Conservation (phyloP, 2,797 vertebrate species). For the Tapera naevia region DNA sequence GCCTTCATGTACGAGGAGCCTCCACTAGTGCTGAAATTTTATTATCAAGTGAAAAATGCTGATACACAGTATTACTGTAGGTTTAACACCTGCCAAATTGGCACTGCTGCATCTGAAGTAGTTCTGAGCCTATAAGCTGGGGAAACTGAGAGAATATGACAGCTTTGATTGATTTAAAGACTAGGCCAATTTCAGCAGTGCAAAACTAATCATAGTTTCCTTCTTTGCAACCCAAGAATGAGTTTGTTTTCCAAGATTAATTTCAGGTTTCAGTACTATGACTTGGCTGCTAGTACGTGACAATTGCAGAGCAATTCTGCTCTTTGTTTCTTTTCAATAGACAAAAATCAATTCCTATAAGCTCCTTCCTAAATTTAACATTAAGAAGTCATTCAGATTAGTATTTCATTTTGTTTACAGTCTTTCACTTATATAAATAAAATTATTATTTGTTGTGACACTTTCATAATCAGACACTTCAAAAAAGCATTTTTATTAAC, state of each 20-base stretch:
- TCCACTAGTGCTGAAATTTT: slow-evolving; percentile 18
- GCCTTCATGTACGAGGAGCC: background rate
- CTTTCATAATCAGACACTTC: background rate
- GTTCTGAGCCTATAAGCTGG: background rate
- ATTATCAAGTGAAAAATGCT: slow-evolving; percentile 40
- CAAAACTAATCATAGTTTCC: background rate
- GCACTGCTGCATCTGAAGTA: background rate
- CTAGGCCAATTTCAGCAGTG: background rate
- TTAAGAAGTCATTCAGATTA: background rate
- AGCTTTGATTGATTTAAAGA: slow-evolving; percentile 23
- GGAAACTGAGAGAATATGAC: background rate
- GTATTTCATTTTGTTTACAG: background rate
- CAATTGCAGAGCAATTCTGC: background rate
- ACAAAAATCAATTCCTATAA: background rate
- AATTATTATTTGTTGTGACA: background rate
- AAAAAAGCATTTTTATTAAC: background rate
- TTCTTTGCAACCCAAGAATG: background rate
- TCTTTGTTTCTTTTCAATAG: background rate
- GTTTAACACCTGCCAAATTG: slow-evolving; percentile 39
- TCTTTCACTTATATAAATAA: background rate
- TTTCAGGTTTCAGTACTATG: background rate
- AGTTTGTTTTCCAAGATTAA: background rate
- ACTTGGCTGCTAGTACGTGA: background rate
- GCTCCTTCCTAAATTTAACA: background rate
- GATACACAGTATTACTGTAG: slow-evolving; percentile 22